Base-by-base conservation (phyloP, 2,797 vertebrate genomes). In the Aselliscus stoliczkanus region DNA sequence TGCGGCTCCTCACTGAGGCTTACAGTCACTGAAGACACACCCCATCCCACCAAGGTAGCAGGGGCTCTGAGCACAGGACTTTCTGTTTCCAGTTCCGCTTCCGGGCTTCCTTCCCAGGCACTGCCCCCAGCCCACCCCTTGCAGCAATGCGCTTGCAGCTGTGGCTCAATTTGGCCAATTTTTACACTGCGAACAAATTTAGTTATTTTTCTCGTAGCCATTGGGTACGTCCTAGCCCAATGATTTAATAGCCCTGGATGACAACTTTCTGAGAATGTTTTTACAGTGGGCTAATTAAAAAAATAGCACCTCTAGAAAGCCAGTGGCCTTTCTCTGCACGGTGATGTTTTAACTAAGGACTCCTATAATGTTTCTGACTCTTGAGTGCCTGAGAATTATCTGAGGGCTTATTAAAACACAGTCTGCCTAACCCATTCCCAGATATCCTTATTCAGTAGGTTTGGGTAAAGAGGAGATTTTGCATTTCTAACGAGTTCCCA, bases 61-160 rank as follows among this genome's bases (percentile, higher is more conserved):
- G 2, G 1, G 6, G 4, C 64, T 54, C 23, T 17, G 37, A 17
- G 18, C 3, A 4, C 10, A 27, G 13, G 4, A 21, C 9, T 5
- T 31, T n/a, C 9, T 4, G 0, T 34, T 54, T 67, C 60, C 0
- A 2, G 20, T 52, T 47, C 31, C 4, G 0, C 29, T 21, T 56
- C 65, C n/a, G 1, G 6, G 3, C n/a, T 29, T 60, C 27, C 15
- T 1, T 25, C 18, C 27, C 18, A 17, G 8, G 5, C n/a, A 0
- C 52, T 14, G 15, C 25, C 73, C 83, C 34, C 4, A 44, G 56
- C 29, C 7, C 0, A 6, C 23, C 15, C 2, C 0, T 2, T 0
- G 0, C 50, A 34, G 29, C 18, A 12, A 27, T 7, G 29, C 21
- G 1, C 39, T 58, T 65, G 13, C 11, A 1, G 39, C 56, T 29